These are phyloP conservation scores for Serinus canaria DNA, from an alignment of 2,113 vertebrate species.

Conservation along the genomic window DNA sequence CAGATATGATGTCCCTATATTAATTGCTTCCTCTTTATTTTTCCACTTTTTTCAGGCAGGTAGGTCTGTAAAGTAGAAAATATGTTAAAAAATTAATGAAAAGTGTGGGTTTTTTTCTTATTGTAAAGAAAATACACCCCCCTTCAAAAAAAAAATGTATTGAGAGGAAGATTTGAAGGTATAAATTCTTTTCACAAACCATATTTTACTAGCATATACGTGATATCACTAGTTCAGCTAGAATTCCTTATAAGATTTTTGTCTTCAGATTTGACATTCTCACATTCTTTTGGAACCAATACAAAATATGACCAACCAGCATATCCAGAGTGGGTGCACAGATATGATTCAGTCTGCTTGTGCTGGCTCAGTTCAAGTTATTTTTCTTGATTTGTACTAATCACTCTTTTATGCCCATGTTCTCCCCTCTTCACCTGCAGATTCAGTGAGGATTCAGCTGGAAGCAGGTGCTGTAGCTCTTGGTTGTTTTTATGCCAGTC, in stretches of 20 bases:
- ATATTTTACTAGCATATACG: not conserved
- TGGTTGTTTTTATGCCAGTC: conserved; percentile 83
- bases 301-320: not conserved
- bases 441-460: conserved; percentile 75
- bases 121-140: not conserved
- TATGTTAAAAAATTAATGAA: not conserved
- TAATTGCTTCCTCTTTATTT: not conserved
- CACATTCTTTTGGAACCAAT: not conserved
- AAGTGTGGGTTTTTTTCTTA: not conserved
- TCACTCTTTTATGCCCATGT: not conserved
- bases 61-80: not conserved
- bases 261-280: not conserved
- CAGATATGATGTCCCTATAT: not conserved
- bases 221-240: not conserved
- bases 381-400: not conserved
- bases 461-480: conserved; percentile 87
- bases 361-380: not conserved
- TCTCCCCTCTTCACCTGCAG: conserved; percentile 60
- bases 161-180: not conserved
- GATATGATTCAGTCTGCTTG: not conserved
- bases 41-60: not conserved
- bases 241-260: not conserved
- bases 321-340: not conserved
- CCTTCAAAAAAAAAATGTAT: not conserved
- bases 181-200: not conserved